A percentile compares a stretch with the other conserved stretches of the same genome.
Evolutionary conservation across 1,140 invertebrate genomes (phyloP).

Genomic region (Pentalonia nigronervosa): DNA sequence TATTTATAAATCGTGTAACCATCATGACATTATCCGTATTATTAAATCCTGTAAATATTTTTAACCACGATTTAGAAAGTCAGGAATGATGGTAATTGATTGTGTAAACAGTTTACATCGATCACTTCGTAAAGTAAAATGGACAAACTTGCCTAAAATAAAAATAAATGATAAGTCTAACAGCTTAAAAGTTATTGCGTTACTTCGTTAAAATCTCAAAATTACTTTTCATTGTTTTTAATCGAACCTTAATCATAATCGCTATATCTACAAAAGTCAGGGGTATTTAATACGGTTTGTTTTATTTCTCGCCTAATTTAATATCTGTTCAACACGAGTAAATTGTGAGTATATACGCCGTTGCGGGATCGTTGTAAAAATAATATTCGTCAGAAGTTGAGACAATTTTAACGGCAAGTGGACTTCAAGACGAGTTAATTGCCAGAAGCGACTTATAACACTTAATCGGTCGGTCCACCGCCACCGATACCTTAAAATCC

Average conservation of each 20-base stretch:
- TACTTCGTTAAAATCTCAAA: not conserved
- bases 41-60: not conserved
- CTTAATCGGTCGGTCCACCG: not conserved
- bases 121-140: not conserved
- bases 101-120: not conserved
- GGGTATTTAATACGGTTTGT: no score
- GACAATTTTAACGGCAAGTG: not conserved
- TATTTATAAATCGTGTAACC: not conserved
- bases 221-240: not conserved
- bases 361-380: not conserved
- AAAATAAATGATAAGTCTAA: not conserved
- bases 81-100: not conserved
- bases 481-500: not conserved
- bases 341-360: not conserved
- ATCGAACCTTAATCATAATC: not conserved
- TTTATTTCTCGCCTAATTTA: not conserved
- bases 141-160: not conserved
- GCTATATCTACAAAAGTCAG: not conserved
- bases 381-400: not conserved
- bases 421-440: not conserved
- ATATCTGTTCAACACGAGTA: not conserved
- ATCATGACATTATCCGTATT: not conserved
- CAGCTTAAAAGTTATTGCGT: not conserved
- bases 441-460: not conserved
- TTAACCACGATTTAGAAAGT: not conserved